A percentile compares a stretch with the other conserved stretches of the same genome.
These are phyloP conservation scores for Stomatorhinus ivindoensis DNA, from an alignment of 2,113 vertebrate species.

Conservation along the genomic window DNA sequence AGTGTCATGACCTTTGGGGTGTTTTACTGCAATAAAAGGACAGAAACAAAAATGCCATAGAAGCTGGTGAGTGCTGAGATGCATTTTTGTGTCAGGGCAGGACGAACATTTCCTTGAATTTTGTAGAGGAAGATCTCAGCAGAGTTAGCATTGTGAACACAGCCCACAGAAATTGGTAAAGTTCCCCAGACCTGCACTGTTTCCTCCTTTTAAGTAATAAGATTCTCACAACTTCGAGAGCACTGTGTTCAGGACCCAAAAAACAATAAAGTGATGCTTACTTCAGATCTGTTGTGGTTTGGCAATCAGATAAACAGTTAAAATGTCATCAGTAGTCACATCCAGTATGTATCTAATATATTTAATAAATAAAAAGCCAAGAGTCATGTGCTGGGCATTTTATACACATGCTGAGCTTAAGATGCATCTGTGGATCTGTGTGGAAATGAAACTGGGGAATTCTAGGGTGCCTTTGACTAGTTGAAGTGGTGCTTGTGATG, in stretches of 20 bases:
- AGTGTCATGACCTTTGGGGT: background rate
- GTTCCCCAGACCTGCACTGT: background rate
- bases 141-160: background rate
- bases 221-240: background rate
- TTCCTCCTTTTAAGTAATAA: background rate
- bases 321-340: background rate
- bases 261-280: background rate
- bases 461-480: background rate
- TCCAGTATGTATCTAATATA: background rate
- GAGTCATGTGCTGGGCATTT: background rate
- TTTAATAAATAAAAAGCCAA: background rate
- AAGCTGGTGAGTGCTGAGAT: background rate
- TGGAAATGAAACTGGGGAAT: background rate
- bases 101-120: background rate
- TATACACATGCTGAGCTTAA: background rate
- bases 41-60: background rate
- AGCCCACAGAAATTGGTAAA: background rate
- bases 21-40: background rate
- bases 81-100: background rate
- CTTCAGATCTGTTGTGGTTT: background rate
- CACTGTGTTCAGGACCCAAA: background rate
- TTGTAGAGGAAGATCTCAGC: background rate
- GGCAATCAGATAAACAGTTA: background rate
- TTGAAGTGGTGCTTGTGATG: background rate
- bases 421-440: background rate